Conservation (phyloP, 2,113 vertebrate species). For the Takifugu bimaculatus region DNA sequence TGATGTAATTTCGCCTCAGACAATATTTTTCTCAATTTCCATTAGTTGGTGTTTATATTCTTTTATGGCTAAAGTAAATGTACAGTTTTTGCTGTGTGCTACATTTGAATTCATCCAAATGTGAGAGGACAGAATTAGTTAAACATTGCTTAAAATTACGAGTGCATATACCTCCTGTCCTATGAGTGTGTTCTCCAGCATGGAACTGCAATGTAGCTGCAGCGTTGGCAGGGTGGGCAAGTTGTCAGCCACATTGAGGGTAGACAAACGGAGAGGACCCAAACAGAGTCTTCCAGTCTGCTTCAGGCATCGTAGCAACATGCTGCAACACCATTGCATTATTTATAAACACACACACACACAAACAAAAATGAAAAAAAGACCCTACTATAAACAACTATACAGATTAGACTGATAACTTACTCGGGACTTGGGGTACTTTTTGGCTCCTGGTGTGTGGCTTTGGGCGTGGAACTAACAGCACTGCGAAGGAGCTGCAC, state of each 20-base stretch:
- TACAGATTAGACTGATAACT: conserved; percentile 50
- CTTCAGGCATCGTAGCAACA: conserved; percentile 88
- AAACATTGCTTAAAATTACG: too few relatives aligned
- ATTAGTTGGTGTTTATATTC: too few relatives aligned
- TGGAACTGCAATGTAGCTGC: conserved; percentile 87
- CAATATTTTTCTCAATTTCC: too few relatives aligned
- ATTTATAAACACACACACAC: neutral
- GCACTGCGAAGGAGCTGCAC: conserved; percentile 92
- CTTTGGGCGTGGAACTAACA: conserved; percentile 81
- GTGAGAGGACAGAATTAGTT: too few relatives aligned
- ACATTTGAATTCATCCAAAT: too few relatives aligned
- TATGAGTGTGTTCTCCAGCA: conserved; percentile 86
- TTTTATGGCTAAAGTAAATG: too few relatives aligned
- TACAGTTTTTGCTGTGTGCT: too few relatives aligned
- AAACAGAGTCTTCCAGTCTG: conserved; percentile 89
- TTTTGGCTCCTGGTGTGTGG: conserved; percentile 83
- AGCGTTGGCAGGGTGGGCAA: conserved; percentile 87
- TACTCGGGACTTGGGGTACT: conserved; percentile 84
- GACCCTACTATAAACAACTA: too few relatives aligned
- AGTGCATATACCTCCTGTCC: conserved; percentile 67
- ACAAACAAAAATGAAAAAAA: neutral
- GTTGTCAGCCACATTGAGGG: conserved; percentile 83
- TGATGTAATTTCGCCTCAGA: too few relatives aligned
- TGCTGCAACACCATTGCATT: conserved; percentile 28
- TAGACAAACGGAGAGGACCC: conserved; percentile 90